Evolutionary conservation across 2,797 vertebrate species (phyloP).

Genomic region (Sebastes hubbsi): DNA sequence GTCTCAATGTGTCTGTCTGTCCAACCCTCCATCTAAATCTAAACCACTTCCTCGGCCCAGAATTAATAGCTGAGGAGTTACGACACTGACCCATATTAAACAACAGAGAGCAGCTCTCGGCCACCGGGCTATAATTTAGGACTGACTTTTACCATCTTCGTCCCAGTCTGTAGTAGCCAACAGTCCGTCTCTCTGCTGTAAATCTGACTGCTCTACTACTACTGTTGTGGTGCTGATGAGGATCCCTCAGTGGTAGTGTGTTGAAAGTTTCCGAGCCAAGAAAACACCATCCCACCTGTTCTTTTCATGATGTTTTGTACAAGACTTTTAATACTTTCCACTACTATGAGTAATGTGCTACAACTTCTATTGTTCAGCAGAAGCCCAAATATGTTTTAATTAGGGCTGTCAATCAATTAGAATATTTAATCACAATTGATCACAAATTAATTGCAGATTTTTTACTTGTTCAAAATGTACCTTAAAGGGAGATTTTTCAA

Average conservation of each 20-base stretch:
- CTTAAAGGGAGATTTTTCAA: too few relatives aligned
- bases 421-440: too few relatives aligned
- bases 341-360: background rate
- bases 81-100: slow-evolving; percentile 12
- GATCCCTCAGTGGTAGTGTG: background rate
- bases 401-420: fast-evolving
- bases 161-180: background rate
- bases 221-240: background rate
- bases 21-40: background rate
- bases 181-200: background rate
- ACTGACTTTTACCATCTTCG: slow-evolving; percentile 16
- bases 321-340: background rate
- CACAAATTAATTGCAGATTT: fast-evolving
- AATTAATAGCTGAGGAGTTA: slow-evolving; percentile 27
- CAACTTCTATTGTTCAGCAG: background rate
- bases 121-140: slow-evolving; percentile 9
- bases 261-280: slow-evolving; percentile 19
- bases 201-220: slow-evolving; percentile 6
- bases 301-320: background rate
- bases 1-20: slow-evolving; percentile 9
- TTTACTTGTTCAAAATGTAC: too few relatives aligned
- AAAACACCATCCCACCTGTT: slow-evolving; percentile 8
- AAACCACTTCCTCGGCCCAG: slow-evolving; percentile 18
- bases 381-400: background rate
- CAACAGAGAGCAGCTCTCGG: slow-evolving; percentile 19